Conservation (phyloP, 2,888 invertebrate species). For the Xylophagus ater region DNA sequence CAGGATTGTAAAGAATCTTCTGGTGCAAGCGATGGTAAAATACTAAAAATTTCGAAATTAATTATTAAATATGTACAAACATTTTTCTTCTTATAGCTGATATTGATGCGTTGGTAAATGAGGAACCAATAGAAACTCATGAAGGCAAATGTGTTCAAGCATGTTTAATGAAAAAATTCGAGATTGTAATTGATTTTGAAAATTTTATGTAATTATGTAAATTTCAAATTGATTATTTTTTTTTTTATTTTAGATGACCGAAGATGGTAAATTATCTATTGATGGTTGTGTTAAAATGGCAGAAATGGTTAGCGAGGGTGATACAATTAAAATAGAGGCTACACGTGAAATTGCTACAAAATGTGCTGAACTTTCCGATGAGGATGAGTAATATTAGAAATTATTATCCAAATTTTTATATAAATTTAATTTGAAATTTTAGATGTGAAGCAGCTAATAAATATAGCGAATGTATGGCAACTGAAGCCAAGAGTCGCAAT, state of each 20-base stretch:
- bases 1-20: slow-evolving; percentile 28
- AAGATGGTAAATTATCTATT: slow-evolving; percentile 28
- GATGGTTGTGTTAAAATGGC: slow-evolving; percentile 24
- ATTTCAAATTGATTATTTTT: not conserved
- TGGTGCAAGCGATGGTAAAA: slow-evolving; percentile 32
- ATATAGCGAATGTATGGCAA: too few relatives aligned
- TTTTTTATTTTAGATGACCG: slow-evolving; percentile 24
- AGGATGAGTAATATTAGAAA: too few relatives aligned
- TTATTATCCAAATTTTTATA: too few relatives aligned
- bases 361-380: too few relatives aligned
- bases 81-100: slow-evolving; percentile 24
- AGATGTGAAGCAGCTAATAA: too few relatives aligned
- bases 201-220: not conserved
- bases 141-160: slow-evolving; percentile 33
- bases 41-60: not conserved
- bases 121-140: slow-evolving; percentile 22
- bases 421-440: too few relatives aligned
- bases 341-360: slow-evolving; percentile 17
- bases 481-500: too few relatives aligned
- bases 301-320: slow-evolving; percentile 22
- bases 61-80: not conserved
- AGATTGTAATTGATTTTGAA: slow-evolving; percentile 25
- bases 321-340: slow-evolving; percentile 23
- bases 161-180: slow-evolving; percentile 31
- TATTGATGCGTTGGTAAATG: slow-evolving; percentile 26